Percentiles rank a stretch among this genome's conserved stretches.
Conservation (phyloP, 2,797 vertebrate genomes). For the Typhlichthys subterraneus region DNA sequence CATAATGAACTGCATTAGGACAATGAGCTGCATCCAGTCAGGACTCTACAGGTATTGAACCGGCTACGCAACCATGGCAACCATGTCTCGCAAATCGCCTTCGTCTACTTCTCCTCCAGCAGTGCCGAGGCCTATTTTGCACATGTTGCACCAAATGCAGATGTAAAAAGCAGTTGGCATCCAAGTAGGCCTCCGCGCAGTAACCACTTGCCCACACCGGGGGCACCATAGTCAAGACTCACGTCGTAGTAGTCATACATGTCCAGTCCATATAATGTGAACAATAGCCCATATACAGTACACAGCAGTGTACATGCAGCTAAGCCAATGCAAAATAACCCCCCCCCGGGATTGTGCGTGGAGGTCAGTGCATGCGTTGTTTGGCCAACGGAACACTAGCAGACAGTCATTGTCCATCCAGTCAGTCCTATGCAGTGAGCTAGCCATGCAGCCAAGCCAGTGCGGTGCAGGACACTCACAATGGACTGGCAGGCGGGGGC, state of each 20-base stretch:
- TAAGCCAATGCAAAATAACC: conserved; percentile 38
- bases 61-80: conserved; percentile 63
- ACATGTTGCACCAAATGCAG: conserved; percentile 67
- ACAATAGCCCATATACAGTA: conserved; percentile 50
- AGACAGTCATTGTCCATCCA: conserved; percentile 45
- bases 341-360: conserved; percentile 35
- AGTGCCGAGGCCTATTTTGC: conserved; percentile 56
- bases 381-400: conserved; percentile 40
- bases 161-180: conserved; percentile 61
- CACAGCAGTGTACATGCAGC: conserved; percentile 66
- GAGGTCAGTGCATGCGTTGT: conserved; percentile 61
- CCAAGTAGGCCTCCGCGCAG: conserved; percentile 59
- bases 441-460: conserved; percentile 81
- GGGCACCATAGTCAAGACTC: conserved; percentile 62
- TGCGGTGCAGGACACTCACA: conserved; percentile 83
- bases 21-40: conserved; percentile 53
- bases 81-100: conserved; percentile 49
- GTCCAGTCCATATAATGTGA: conserved; percentile 36
- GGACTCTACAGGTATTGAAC: conserved; percentile 55
- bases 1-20: conserved; percentile 50
- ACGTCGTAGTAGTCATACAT: conserved; percentile 33
- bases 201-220: conserved; percentile 65
- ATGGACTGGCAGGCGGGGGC: conserved; percentile 85
- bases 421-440: conserved; percentile 65
- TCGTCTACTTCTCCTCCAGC: conserved; percentile 52